These are phyloP conservation scores for Callionymus lyra DNA, from an alignment of 2,113 vertebrate genomes.

Conservation along the genomic window DNA sequence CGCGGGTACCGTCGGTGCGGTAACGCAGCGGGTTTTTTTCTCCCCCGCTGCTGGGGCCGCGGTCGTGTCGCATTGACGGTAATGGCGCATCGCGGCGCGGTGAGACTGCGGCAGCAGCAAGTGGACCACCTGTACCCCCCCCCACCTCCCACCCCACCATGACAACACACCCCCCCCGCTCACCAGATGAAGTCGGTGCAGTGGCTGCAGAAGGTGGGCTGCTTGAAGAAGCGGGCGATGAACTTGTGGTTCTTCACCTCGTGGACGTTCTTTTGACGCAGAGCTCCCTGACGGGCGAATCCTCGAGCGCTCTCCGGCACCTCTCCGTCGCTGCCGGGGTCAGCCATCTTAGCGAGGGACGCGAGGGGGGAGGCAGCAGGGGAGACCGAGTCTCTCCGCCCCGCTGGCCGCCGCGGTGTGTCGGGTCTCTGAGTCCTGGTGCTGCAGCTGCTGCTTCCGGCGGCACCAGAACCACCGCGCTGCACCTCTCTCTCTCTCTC, in stretches of 20 bases:
- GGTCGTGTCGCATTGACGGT: slow-evolving; percentile 23
- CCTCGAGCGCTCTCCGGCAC: slow-evolving; percentile 73
- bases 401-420: slow-evolving; percentile 37
- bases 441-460: slow-evolving; percentile 49
- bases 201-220: slow-evolving; percentile 90
- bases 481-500: background rate
- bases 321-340: slow-evolving; percentile 62
- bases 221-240: slow-evolving; percentile 89
- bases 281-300: slow-evolving; percentile 84
- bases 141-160: background rate
- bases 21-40: background rate
- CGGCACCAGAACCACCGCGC: slow-evolving; percentile 20
- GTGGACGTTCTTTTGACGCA: slow-evolving; percentile 79
- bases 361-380: slow-evolving; percentile 30
- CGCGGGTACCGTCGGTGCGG: background rate
- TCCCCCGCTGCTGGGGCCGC: too few relatives aligned
- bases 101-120: slow-evolving; percentile 51
- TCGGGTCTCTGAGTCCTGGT: slow-evolving; percentile 23
- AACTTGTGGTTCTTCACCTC: slow-evolving; percentile 86
- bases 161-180: slow-evolving; percentile 38
- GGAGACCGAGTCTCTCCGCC: slow-evolving; percentile 25
- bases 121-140: slow-evolving; percentile 64
- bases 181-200: slow-evolving; percentile 89
- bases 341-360: slow-evolving; percentile 72
- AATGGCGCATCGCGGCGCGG: slow-evolving; percentile 34